These are phyloP conservation scores for Neocloeon triangulifer DNA, from an alignment of 1,140 invertebrate species.

Conservation along the genomic window DNA sequence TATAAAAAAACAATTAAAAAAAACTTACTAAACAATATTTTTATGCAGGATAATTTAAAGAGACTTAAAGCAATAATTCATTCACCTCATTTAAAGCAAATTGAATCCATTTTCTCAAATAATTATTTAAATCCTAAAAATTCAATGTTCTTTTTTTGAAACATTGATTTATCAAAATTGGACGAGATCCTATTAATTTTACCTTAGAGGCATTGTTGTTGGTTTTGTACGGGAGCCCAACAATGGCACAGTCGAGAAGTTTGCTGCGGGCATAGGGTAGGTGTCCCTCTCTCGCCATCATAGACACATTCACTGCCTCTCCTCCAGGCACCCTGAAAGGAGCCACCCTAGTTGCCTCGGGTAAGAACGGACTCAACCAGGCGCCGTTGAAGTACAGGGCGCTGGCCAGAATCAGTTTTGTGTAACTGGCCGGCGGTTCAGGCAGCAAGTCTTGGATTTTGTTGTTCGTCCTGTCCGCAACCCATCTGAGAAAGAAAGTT, in stretches of 20 bases:
- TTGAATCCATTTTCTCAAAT: too few relatives aligned
- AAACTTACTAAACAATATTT: too few relatives aligned
- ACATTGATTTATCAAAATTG: too few relatives aligned
- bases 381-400: slow-evolving; percentile 55
- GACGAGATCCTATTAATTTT: too few relatives aligned
- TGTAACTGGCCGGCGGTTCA: slow-evolving; percentile 20
- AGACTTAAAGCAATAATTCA: too few relatives aligned
- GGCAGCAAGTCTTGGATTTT: slow-evolving; percentile 36
- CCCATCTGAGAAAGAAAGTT: slow-evolving; percentile 25
- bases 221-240: slow-evolving; percentile 48
- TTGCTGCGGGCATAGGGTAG: slow-evolving; percentile 30
- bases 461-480: slow-evolving; percentile 30
- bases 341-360: slow-evolving; percentile 20
- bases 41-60: too few relatives aligned
- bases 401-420: slow-evolving; percentile 41
- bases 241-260: slow-evolving; percentile 28
- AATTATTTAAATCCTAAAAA: too few relatives aligned
- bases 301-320: slow-evolving; percentile 23
- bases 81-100: too few relatives aligned
- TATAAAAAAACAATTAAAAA: too few relatives aligned
- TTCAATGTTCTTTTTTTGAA: too few relatives aligned
- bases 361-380: slow-evolving; percentile 46
- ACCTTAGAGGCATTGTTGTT: slow-evolving; percentile 25
- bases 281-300: slow-evolving; percentile 36
- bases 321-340: too few relatives aligned